Base-by-base conservation (phyloP, 1,140 invertebrate genomes). In the Eupeodes corollae region DNA sequence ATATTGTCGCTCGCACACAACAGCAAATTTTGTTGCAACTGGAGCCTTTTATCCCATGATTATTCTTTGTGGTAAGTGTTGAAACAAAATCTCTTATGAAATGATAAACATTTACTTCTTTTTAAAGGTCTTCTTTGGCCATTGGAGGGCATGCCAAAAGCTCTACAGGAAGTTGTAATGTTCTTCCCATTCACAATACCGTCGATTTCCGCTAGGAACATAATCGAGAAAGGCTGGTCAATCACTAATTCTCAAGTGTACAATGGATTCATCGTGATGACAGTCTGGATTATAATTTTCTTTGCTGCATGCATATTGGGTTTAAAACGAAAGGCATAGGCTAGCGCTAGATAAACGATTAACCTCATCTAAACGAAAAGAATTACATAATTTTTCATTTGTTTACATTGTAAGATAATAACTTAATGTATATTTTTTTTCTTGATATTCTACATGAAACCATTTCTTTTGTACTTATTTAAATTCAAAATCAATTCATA, bases 1-100 rank as follows among this genome's bases (percentile, higher is more conserved):
- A 0, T 66, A 84, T 19, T 87, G 84, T 54, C 75, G 78, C 11
- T 82, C 83, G 32, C 87, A 90, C 53, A 80, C 77, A 1, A 73
- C 84, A 47, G 86, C 89, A 0, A 88, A 91, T 70, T 89, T 89
- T 61, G 73, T 88, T 15, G 77, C 87, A 6, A 80, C 87, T 0
- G 90, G 90, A 1, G 85, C 81, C 44, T 91, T 94, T 58, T 91
- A 91, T 61, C 89, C 89, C 0, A 82, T 88, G 70, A 78, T 93
- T 47, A 61, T 91, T 40, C 67, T 90, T 1, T 84, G 84, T 62
- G 89, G 88, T 90, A 69, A 73, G 75, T 73, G 18, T 14, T 44
- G 2, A 31, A 11, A 39, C 13, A 18, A 21, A 34, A n/a, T 11
- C 9, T 14, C 31, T 9, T 13, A 41, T 21, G 16, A 6, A 31